Conservation (phyloP, 2,113 vertebrate genomes). For the Lophotis ruficrista region DNA sequence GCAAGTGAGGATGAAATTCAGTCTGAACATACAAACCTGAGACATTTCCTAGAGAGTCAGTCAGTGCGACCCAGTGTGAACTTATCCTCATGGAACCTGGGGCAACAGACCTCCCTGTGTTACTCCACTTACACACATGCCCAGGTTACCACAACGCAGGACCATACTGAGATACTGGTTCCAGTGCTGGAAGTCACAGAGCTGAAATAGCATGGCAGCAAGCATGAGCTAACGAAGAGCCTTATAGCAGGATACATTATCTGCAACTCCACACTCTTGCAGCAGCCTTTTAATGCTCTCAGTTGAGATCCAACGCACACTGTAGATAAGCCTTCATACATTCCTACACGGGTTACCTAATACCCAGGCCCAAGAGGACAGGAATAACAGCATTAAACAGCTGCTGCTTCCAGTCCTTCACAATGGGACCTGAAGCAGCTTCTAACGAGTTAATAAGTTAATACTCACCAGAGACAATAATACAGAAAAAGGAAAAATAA, state of each 20-base stretch:
- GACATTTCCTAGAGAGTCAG: not conserved
- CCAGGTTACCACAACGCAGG: not conserved
- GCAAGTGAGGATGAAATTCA: not conserved
- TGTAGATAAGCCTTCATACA: not conserved
- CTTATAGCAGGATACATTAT: not conserved
- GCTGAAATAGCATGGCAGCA: not conserved
- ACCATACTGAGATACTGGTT: fast-evolving
- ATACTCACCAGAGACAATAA: not conserved
- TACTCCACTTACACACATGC: fast-evolving
- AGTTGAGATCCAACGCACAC: not conserved
- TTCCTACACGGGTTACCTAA: not conserved
- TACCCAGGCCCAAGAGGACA: too few relatives aligned
- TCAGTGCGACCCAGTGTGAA: not conserved
- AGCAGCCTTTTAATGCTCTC: not conserved
- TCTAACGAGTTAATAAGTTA: not conserved
- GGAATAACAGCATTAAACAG: not conserved
- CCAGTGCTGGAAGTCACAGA: not conserved
- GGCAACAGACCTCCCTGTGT: not conserved
- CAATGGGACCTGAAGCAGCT: not conserved
- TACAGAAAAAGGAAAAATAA: not conserved
- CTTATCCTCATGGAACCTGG: not conserved
- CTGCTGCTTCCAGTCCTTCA: not conserved
- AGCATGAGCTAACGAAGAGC: not conserved
- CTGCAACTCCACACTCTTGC: not conserved
- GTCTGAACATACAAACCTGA: not conserved